phyloP scores from a whole-genome alignment of 2,888 invertebrate genomes.

The Drosophila yooni region DNA sequence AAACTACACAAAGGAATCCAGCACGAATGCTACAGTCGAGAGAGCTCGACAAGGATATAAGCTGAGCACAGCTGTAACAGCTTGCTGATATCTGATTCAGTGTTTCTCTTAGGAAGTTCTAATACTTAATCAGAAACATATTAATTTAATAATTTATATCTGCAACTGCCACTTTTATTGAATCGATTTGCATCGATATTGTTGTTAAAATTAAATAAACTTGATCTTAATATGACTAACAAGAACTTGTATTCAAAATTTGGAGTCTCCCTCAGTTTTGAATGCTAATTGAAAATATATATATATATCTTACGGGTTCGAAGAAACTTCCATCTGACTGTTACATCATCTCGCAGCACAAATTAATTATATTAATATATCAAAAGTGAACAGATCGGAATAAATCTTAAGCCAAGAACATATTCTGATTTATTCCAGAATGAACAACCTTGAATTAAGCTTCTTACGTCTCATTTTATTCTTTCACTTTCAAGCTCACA shows the following conservation, averaged over 20 bases:
- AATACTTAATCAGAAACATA: background rate
- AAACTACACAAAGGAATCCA: background rate
- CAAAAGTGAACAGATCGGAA: background rate
- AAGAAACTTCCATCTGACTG: background rate
- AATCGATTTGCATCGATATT: background rate
- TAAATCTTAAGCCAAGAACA: background rate
- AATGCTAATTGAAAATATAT: background rate
- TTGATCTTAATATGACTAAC: background rate
- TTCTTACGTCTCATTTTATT: background rate
- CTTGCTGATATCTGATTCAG: background rate
- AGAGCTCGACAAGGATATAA: background rate
- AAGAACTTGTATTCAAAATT: background rate
- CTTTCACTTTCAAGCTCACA: background rate
- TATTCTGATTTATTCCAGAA: background rate
- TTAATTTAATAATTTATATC: accelerated
- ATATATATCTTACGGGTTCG: background rate
- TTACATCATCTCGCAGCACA: background rate
- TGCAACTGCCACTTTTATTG: background rate
- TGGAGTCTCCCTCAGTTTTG: background rate
- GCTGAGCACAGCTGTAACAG: background rate
- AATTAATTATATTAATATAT: background rate
- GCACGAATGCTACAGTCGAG: background rate
- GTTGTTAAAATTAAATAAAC: background rate
- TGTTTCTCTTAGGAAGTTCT: background rate
- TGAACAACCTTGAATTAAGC: background rate